Base-by-base conservation (phyloP, 2,113 vertebrate species). In the Brachypteracias leptosomus region DNA sequence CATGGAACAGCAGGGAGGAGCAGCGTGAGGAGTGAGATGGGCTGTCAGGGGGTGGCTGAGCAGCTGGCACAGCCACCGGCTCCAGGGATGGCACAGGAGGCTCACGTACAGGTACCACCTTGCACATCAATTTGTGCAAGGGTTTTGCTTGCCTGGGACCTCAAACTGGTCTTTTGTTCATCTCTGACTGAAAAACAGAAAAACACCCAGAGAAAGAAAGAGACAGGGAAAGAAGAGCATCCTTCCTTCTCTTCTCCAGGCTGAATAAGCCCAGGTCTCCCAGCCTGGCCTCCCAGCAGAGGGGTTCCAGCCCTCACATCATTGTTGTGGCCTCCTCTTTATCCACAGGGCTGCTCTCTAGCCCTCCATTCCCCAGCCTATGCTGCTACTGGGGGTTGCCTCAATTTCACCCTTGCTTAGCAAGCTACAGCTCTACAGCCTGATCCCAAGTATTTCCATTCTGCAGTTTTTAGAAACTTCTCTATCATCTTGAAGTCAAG, bases 51-150 rank as follows among this genome's bases (percentile, higher is more conserved):
- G n/a, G 51, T 12, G 11, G 22, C 59, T 61, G 63, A 71, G 87
- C 44, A 71, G 24, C 59, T 58, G 55, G 51, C 63, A 51, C 10
- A 19, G 51, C 3, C 5, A 0, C 61, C 9, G 9, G 47, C 25
- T 75, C 38, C 8, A 2, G 49, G 33, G 38, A 36, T 0, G 1
- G 33, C 59, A 38, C 4, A 2, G 29, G 20, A 44, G 49, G 26
- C 28, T 75, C 11, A 2, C 0, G 1, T 8, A 25, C 19, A 28
- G 19, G 13, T 29, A 16, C 29, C 0, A 0, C n/a, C 79, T 26
- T 55, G 28, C 58, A 79, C 11, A 29, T 1, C n/a, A 31, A 47
- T 40, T 25, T 84, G n/a, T 26, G 22, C 15, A 57, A 82, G 10
- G 13, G 10, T 61, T 88, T 94, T 42, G 25, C 21, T 61, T 75